These are phyloP conservation scores for Andricus grossulariae DNA, from an alignment of 1,140 invertebrate species.

Conservation along the genomic window DNA sequence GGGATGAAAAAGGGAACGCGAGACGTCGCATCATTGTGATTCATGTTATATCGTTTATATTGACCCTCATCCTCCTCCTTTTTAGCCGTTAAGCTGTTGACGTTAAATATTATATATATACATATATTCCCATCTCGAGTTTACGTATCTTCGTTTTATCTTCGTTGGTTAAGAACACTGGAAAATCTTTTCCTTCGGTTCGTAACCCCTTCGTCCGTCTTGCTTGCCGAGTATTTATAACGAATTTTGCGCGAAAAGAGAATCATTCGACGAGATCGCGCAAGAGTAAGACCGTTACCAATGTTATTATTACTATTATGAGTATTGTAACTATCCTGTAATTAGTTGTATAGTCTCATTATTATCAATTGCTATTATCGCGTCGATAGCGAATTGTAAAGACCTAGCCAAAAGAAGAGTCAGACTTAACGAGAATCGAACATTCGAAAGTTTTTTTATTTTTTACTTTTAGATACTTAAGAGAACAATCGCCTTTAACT, in stretches of 20 bases:
- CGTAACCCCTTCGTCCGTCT: slow-evolving; percentile 58
- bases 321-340: slow-evolving; percentile 54
- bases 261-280: slow-evolving; percentile 46
- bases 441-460: slow-evolving; percentile 22
- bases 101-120: slow-evolving; percentile 62
- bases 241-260: slow-evolving; percentile 42
- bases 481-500: not conserved
- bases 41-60: slow-evolving; percentile 74
- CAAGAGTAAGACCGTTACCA: slow-evolving; percentile 63
- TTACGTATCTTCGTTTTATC: slow-evolving; percentile 56
- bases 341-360: slow-evolving; percentile 53
- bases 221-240: slow-evolving; percentile 50
- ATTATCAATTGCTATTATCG: slow-evolving; percentile 55
- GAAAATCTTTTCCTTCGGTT: slow-evolving; percentile 52
- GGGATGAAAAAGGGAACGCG: slow-evolving; percentile 38
- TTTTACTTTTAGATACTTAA: slow-evolving; percentile 11
- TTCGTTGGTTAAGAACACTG: slow-evolving; percentile 59
- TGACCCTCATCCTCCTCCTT: slow-evolving; percentile 66
- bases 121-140: slow-evolving; percentile 66
- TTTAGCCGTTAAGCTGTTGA: slow-evolving; percentile 74
- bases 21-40: slow-evolving; percentile 73
- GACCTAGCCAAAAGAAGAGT: slow-evolving; percentile 48
- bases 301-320: slow-evolving; percentile 66
- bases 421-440: slow-evolving; percentile 26
- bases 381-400: slow-evolving; percentile 45